Base-by-base conservation (phyloP, 1,140 invertebrate species). In the Nasonia vitripennis region DNA sequence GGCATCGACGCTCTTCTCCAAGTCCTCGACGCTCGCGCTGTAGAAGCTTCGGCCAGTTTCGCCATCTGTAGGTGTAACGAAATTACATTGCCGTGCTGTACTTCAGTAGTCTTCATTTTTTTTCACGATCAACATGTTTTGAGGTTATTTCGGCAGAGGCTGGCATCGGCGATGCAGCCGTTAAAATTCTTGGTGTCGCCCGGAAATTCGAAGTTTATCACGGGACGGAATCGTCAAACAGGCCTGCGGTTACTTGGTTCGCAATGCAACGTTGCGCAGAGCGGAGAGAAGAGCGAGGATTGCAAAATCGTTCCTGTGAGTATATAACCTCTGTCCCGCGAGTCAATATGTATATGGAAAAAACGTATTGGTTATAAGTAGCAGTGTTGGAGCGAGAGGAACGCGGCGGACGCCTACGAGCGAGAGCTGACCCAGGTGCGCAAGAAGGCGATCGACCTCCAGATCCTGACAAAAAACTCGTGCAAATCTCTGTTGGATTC, bases 11-110 rank as follows among this genome's bases (percentile, higher is more conserved):
- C 86, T 86, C 77, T 88, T 89, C 20, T 88, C 89, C 37, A 90
- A 78, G 79, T 91, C 88, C 62, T 91, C 91, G 11, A 88, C 86
- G 77, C 89, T 91, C 9, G 87, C 90, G 75, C 88, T 89, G 87
- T 89, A 90, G 34, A 37, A 37, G 84, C 90, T 90, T 62, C 79
- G 74, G 5, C 79, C 23, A 70, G 85, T 67, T 79, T 88, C 27
- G 48, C 81, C 23, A 85, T 87, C 88, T 78, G 70, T 74, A n/a
- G 5, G 11, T 11, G 27, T 31, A n/a, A 71, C 7, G 9, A 45
- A 45, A 45, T 45, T 45, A 45, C 41, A 45, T 45, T 45, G 41
- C 11, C 41, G 41, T 45, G 41, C 41, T 45, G 34, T 37, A 27
- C 27, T 27, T 27, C 27, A 37, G 5, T 45, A 45, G 41, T 7